Conservation (phyloP, 2,888 invertebrate species). For the Phalera bucephala region DNA sequence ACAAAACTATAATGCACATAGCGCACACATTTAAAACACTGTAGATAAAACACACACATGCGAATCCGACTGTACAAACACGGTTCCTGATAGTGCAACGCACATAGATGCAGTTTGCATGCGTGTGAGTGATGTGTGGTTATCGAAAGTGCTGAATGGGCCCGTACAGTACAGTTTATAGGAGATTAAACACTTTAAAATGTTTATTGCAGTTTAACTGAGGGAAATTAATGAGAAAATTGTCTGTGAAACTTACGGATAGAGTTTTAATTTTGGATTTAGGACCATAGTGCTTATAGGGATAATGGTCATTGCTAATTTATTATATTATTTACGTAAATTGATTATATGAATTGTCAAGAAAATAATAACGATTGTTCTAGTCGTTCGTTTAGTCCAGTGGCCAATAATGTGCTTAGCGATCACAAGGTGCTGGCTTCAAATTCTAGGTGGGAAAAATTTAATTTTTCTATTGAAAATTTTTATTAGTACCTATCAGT, state of each 20-base stretch:
- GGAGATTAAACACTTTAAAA: constrained; percentile 21
- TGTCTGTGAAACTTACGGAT: background rate
- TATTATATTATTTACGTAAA: no score
- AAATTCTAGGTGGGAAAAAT: no score
- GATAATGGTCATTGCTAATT: no score
- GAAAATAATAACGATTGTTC: no score
- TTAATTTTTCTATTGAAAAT: no score
- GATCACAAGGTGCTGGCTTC: no score
- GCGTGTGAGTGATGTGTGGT: constrained; percentile 23
- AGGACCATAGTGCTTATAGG: no score
- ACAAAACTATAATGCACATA: background rate
- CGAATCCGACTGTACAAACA: constrained; percentile 4
- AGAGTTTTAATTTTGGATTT: no score
- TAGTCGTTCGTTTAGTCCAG: no score
- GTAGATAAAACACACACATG: constrained; percentile 15
- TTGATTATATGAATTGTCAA: no score
- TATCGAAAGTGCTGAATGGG: constrained; percentile 37
- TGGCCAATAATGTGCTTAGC: no score
- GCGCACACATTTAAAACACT: constrained; percentile 23
- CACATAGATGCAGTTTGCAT: constrained; percentile 21
- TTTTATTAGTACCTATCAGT: no score
- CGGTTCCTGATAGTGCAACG: constrained; percentile 1
- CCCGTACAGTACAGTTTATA: constrained; percentile 27
- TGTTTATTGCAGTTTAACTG: constrained; percentile 16
- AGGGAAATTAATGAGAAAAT: background rate